These are phyloP conservation scores for Sylvia borin DNA, from an alignment of 2,797 vertebrate genomes.

Conservation along the genomic window DNA sequence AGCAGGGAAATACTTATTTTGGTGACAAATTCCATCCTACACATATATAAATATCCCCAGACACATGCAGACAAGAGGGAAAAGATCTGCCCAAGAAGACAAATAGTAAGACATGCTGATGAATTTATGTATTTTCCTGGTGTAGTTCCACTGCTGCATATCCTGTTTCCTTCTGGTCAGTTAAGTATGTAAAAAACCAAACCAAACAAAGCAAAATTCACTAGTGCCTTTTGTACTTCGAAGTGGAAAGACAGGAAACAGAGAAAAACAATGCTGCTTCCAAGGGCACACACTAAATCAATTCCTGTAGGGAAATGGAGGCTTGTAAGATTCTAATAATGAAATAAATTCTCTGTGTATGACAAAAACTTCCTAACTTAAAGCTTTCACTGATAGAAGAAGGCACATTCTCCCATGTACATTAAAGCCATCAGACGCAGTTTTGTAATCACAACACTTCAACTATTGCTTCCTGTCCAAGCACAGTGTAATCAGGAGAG, in stretches of 20 bases:
- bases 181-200: background rate
- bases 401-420: background rate
- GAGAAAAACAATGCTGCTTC: background rate
- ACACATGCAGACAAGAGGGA: background rate
- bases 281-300: background rate
- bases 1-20: background rate
- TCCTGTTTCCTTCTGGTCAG: constrained; percentile 1
- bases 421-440: background rate
- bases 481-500: background rate
- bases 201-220: background rate
- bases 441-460: background rate
- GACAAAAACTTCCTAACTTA: constrained; percentile 15
- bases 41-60: background rate
- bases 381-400: background rate
- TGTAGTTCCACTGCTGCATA: background rate
- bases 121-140: background rate
- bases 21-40: background rate
- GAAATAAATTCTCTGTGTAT: background rate
- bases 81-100: background rate
- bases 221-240: background rate
- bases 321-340: background rate
- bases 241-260: constrained; percentile 1
- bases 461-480: constrained; percentile 29
- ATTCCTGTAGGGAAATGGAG: background rate
- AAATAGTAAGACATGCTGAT: background rate